A percentile compares a stretch with the other conserved stretches of the same genome.
Conservation (phyloP, 2,797 vertebrate species). For the Myotis daubentonii region DNA sequence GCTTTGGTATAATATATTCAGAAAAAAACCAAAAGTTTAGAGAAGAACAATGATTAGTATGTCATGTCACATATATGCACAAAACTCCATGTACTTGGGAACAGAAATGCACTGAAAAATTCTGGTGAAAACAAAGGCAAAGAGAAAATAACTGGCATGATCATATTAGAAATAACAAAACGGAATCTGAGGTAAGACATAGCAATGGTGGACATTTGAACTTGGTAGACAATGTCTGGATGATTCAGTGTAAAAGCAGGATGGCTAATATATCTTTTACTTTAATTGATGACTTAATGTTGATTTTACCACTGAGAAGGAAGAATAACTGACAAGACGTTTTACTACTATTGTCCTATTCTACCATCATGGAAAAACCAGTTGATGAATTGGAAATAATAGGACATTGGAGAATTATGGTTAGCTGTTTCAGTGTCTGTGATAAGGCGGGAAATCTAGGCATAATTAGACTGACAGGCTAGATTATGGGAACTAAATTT, state of each 20-base stretch:
- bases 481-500: not conserved
- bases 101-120: not conserved
- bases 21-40: not conserved
- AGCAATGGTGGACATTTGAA: not conserved
- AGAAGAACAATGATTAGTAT: not conserved
- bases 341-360: not conserved
- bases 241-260: slow-evolving; percentile 9
- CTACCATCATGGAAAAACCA: not conserved
- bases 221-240: not conserved
- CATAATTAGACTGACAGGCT: not conserved
- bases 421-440: not conserved
- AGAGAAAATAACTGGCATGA: not conserved
- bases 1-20: not conserved
- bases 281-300: slow-evolving; percentile 48
- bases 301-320: slow-evolving; percentile 33
- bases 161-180: not conserved
- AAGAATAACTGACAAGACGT: slow-evolving; percentile 43
- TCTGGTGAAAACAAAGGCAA: not conserved
- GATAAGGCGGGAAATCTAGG: not conserved
- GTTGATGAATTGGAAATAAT: slow-evolving; percentile 57
- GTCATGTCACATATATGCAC: not conserved
- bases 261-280: slow-evolving; percentile 10
- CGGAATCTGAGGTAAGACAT: not conserved
- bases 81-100: not conserved
- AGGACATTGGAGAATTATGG: not conserved